Base-by-base conservation (phyloP, 2,888 invertebrate genomes). In the Eremobia ochroleuca region DNA sequence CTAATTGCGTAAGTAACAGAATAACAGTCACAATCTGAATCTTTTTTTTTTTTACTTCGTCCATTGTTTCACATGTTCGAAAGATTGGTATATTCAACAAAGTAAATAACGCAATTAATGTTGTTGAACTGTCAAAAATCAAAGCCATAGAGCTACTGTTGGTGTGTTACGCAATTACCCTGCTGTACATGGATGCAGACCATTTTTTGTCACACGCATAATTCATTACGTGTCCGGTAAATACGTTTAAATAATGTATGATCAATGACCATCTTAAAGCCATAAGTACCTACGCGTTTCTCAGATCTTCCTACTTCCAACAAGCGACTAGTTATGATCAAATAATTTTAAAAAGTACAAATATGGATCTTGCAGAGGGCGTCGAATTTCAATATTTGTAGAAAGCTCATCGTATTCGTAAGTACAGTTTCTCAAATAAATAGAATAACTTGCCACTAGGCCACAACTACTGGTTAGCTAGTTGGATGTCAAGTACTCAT, bases 361-460 rank as follows among this genome's bases (percentile, higher is more conserved):
- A 77, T 78, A 78, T 77, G 59, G 61, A 67, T 71, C 67, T 64
- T 25, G 62, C 68, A 64, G 55, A 88, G 82, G 87, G 79, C 87
- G 83, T 75, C 34, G 68, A 82, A 85, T 83, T 90, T 88, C 83
- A 82, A 67, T 90, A 80, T 90, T 91, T 91, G 89, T 89, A 90
- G 91, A 91, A 87, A 91, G 89, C 76, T 79, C 34, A 75, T 73
- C 73, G 79, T 85, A 65, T 76, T 76, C 72, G 73, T 85, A 72
- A 62, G 77, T 58, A 79, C 79, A 21, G 77, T 78, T 83, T 61
- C 69, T 77, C 71, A 80, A 82, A 82, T 84, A 81, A 81, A 87
- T 77, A 55, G 59, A 73, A 80, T 85, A 73, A 74, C 73, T 81
- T 37, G 66, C 25, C 61, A 66, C 49, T 71, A 58, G 68, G 61